A percentile compares a stretch with the other conserved stretches of the same genome.
phyloP scores from a whole-genome alignment of 2,113 vertebrate genomes.

The Aramus guarauna region DNA sequence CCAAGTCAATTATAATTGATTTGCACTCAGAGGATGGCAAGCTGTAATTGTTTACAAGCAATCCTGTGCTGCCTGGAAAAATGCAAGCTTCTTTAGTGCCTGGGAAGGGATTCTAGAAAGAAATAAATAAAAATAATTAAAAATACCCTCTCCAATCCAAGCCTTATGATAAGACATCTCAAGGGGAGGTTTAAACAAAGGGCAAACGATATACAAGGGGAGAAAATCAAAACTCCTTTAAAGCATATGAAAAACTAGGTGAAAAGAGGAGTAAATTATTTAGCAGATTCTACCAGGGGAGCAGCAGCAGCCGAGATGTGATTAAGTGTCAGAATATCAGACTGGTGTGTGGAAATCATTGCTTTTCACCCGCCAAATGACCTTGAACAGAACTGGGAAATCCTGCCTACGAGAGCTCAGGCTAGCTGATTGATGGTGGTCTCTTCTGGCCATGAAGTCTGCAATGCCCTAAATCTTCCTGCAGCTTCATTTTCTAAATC shows the following conservation, averaged over 20 bases:
- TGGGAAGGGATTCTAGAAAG: background rate
- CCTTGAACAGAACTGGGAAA: constrained; percentile 2
- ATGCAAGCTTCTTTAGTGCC: background rate
- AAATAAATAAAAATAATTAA: background rate
- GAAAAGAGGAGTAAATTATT: constrained; percentile 26
- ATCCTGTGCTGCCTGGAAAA: background rate
- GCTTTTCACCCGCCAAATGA: background rate
- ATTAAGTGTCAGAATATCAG: constrained; percentile 33
- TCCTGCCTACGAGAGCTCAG: background rate
- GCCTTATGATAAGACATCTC: background rate
- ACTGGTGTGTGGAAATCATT: constrained; percentile 23
- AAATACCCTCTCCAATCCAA: background rate
- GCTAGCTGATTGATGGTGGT: background rate
- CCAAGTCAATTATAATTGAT: background rate
- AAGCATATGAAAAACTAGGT: background rate
- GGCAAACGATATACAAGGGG: background rate
- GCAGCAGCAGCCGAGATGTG: background rate
- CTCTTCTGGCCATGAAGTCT: background rate
- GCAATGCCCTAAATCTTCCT: background rate
- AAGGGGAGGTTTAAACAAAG: constrained; percentile 2
- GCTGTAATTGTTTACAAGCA: background rate
- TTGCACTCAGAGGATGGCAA: background rate
- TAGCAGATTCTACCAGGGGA: constrained; percentile 14
- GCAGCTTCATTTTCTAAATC: background rate
- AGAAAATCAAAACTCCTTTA: background rate